A percentile compares a stretch with the other conserved stretches of the same genome.
phyloP scores from a whole-genome alignment of 2,797 vertebrate genomes.

The Eupleurogrammus muticus region DNA sequence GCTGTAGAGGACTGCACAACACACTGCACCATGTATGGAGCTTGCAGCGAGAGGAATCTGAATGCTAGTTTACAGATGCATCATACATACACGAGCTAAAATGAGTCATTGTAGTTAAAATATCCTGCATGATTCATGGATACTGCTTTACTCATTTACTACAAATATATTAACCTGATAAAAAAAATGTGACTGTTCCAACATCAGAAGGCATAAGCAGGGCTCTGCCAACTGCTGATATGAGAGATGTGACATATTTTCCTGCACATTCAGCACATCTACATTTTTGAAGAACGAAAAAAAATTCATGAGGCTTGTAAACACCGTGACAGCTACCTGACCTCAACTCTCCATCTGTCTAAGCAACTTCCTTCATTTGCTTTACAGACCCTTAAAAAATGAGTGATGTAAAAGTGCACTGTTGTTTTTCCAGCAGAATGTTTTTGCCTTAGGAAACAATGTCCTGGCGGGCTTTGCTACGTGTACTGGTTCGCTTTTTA shows the following conservation, averaged over 20 bases:
- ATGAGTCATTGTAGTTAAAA: conserved; percentile 32
- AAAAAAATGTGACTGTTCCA: conserved; percentile 5
- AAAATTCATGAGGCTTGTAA: conserved; percentile 29
- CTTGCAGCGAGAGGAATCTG: conserved; percentile 6
- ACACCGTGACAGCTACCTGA: conserved; percentile 33
- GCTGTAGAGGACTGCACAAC: conserved; percentile 3
- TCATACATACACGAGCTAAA: conserved; percentile 11
- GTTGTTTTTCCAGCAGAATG: conserved; percentile 52
- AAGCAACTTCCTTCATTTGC: conserved; percentile 49
- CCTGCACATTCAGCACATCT: conserved; percentile 45
- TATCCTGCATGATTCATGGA: conserved; percentile 27
- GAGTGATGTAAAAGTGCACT: conserved; percentile 64
- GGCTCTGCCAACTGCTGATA: conserved; percentile 37
- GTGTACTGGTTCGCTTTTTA: conserved; percentile 63
- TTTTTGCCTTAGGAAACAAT: conserved; percentile 32
- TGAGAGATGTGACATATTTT: conserved; percentile 30
- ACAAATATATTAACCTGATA: conserved; percentile 30
- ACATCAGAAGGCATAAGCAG: conserved; percentile 41
- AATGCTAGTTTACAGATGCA: conserved; percentile 22
- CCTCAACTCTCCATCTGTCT: conserved; percentile 49
- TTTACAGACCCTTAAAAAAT: conserved; percentile 52
- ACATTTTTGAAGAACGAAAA: conserved; percentile 38
- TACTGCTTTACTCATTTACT: conserved; percentile 2
- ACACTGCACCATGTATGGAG: not conserved
- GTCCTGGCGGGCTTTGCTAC: conserved; percentile 50